A percentile compares a stretch with the other conserved stretches of the same genome.
phyloP scores from a whole-genome alignment of 2,797 vertebrate genomes.

The Spea hammondii region DNA sequence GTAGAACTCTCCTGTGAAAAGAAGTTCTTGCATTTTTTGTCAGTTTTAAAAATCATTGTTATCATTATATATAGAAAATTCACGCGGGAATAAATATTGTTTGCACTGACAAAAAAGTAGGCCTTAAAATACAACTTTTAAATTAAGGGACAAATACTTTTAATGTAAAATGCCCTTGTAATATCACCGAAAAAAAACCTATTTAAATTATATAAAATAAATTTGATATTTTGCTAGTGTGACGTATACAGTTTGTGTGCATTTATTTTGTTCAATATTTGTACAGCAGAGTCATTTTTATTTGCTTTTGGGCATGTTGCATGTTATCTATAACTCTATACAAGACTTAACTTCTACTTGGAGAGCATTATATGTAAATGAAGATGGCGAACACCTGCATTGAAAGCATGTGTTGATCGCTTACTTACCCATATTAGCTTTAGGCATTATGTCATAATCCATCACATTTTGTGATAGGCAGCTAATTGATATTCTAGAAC shows the following conservation, averaged over 20 bases:
- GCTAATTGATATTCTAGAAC: conserved; percentile 7
- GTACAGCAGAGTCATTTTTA: conserved; percentile 33
- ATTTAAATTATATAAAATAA: neutral
- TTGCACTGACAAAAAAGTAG: too few relatives aligned
- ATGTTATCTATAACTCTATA: conserved; percentile 40
- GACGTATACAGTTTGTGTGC: neutral
- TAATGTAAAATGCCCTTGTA: neutral
- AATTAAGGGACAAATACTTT: too few relatives aligned
- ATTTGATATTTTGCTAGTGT: neutral
- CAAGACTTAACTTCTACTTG: conserved; percentile 44
- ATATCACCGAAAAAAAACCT: neutral
- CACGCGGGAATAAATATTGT: neutral
- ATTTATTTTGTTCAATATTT: neutral
- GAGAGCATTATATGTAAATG: conserved; percentile 48
- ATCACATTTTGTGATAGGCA: neutral
- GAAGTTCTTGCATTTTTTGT: too few relatives aligned
- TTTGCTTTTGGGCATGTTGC: conserved; percentile 51
- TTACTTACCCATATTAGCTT: conserved; percentile 41
- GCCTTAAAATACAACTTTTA: too few relatives aligned
- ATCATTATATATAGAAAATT: neutral
- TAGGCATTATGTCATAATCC: conserved; percentile 39
- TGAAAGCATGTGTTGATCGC: conserved; percentile 37
- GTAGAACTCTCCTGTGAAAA: too few relatives aligned
- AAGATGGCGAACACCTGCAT: conserved; percentile 38
- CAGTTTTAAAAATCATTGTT: too few relatives aligned